Evolutionary conservation across 2,888 invertebrate species (phyloP).

Genomic region (Sminthurides aquaticus): DNA sequence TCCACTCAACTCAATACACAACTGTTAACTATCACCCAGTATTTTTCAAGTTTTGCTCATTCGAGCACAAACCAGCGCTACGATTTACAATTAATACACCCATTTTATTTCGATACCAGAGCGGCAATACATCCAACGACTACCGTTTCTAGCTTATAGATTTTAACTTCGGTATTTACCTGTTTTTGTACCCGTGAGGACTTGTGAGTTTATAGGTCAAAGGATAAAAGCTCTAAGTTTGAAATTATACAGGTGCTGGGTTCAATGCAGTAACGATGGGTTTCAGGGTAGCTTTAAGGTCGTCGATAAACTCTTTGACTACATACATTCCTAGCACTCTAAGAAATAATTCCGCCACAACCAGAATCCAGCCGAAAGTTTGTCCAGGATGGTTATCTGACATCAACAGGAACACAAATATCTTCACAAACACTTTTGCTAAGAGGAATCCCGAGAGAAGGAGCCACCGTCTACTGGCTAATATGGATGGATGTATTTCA

Average conservation of each 20-base stretch:
- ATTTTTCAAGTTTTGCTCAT: too few relatives aligned
- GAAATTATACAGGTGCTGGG: not conserved
- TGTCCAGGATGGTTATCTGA: conserved; percentile 10
- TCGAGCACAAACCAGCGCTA: too few relatives aligned
- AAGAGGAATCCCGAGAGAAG: conserved; percentile 13
- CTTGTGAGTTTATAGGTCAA: too few relatives aligned
- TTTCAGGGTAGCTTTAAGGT: conserved; percentile 1
- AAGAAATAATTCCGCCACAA: conserved; percentile 6
- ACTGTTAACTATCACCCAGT: too few relatives aligned
- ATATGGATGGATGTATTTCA: conserved; percentile 7
- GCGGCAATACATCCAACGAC: too few relatives aligned
- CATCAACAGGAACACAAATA: conserved; percentile 18
- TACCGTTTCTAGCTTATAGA: too few relatives aligned
- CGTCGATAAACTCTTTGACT: conserved; percentile 18
- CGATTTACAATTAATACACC: too few relatives aligned
- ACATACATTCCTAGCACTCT: conserved; percentile 15
- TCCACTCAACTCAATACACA: too few relatives aligned
- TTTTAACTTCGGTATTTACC: too few relatives aligned
- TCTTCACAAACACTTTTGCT: conserved; percentile 12
- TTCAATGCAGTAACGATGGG: not conserved
- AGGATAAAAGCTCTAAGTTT: too few relatives aligned
- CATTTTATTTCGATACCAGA: too few relatives aligned
- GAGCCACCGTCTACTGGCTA: conserved; percentile 5
- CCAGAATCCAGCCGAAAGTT: conserved; percentile 19
- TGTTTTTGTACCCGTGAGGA: too few relatives aligned